Evolutionary conservation across 1,140 invertebrate genomes (phyloP).

Genomic region (Drosophila gunungcola): DNA sequence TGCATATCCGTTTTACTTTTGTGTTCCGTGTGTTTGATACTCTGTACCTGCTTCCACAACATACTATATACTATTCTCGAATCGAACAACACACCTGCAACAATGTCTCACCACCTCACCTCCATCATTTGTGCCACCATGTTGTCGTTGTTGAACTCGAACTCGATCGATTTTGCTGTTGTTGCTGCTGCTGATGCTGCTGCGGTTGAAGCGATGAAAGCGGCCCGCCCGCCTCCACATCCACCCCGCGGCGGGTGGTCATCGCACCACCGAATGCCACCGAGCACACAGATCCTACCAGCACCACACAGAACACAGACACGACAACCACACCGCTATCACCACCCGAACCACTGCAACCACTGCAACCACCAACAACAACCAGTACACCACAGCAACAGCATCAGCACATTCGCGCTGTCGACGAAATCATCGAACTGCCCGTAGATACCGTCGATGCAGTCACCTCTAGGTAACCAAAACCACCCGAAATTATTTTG

Average conservation of each 20-base stretch:
- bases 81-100: conserved; percentile 36
- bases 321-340: conserved; percentile 74
- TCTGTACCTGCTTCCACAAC: conserved; percentile 71
- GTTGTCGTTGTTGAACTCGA: conserved; percentile 25
- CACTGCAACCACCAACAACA: conserved; percentile 65
- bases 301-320: conserved; percentile 71
- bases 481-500: neutral
- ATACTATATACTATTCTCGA: conserved; percentile 18
- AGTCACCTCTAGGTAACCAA: conserved; percentile 71
- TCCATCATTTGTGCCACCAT: conserved; percentile 51
- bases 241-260: conserved; percentile 64
- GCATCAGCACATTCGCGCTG: conserved; percentile 52
- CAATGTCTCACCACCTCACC: conserved; percentile 52
- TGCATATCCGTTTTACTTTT: conserved; percentile 75
- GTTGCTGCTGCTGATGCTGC: conserved; percentile 32
- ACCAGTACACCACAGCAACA: conserved; percentile 69
- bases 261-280: conserved; percentile 30
- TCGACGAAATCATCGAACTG: conserved; percentile 72
- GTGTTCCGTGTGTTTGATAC: conserved; percentile 72
- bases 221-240: conserved; percentile 58
- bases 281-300: conserved; percentile 44
- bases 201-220: conserved; percentile 64
- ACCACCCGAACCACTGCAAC: conserved; percentile 75
- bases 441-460: conserved; percentile 82
- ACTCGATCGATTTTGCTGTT: conserved; percentile 20